A percentile compares a stretch with the other conserved stretches of the same genome.
phyloP scores from a whole-genome alignment of 2,113 vertebrate genomes.

The Lepidothrix coronata region DNA sequence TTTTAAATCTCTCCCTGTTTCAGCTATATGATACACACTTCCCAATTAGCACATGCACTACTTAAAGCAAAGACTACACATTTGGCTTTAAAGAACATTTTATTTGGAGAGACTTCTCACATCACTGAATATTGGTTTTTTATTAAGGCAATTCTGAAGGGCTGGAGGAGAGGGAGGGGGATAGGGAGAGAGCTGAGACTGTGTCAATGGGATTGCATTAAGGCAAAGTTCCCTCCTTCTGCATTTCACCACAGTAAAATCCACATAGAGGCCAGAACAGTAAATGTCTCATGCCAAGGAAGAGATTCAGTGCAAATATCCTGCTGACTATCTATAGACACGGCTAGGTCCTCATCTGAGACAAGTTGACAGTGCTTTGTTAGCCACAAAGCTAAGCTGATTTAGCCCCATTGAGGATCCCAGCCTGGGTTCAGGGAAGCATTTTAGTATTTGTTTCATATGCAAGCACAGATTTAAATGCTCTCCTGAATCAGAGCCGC shows the following conservation, averaged over 20 bases:
- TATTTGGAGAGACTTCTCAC: constrained; percentile 54
- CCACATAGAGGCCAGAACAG: neutral
- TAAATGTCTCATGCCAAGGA: constrained; percentile 16
- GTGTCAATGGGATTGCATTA: neutral
- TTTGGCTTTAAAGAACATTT: constrained; percentile 58
- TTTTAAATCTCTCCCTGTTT: neutral
- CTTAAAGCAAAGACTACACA: neutral
- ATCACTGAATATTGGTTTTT: constrained; percentile 26
- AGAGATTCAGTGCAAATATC: constrained; percentile 24
- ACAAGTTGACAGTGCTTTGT: neutral
- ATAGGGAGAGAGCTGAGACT: neutral
- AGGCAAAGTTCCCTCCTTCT: constrained; percentile 59
- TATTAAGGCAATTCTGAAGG: constrained; percentile 65
- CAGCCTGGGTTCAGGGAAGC: neutral
- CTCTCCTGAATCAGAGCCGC: neutral
- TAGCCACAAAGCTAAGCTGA: neutral
- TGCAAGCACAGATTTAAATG: neutral
- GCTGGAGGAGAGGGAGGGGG: neutral
- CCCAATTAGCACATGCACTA: neutral
- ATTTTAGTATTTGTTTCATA: neutral
- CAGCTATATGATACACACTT: neutral
- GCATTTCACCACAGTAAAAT: constrained; percentile 36
- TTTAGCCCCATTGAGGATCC: neutral
- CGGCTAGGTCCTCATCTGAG: neutral
- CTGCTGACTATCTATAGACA: neutral